Evolutionary conservation across 1,140 invertebrate species (phyloP).

Genomic region (Reticulitermes speratus): DNA sequence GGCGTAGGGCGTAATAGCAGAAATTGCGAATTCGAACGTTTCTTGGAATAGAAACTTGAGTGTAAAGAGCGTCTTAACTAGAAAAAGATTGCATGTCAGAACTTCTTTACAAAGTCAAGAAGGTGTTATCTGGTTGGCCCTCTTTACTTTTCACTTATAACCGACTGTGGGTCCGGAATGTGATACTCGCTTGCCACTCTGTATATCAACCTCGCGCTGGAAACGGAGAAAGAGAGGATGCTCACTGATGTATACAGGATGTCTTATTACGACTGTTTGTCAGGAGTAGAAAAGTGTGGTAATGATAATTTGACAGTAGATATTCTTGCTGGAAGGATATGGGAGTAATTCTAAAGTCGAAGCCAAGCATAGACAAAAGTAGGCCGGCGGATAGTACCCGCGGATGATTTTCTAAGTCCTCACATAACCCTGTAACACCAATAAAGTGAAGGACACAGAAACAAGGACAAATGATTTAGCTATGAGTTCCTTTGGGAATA

Average conservation of each 20-base stretch:
- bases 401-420: no score
- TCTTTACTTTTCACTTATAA: neutral
- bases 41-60: neutral
- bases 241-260: neutral
- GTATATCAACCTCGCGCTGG: slow-evolving; percentile 27
- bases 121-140: neutral
- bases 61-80: neutral
- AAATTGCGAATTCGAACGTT: neutral
- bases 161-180: slow-evolving; percentile 24
- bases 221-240: neutral
- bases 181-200: slow-evolving; percentile 25
- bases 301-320: no score
- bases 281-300: no score
- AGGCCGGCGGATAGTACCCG: no score
- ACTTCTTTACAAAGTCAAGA: neutral
- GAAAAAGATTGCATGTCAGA: no score
- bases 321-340: no score
- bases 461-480: no score
- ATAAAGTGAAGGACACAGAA: no score
- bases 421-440: no score
- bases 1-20: neutral
- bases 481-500: no score
- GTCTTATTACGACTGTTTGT: neutral
- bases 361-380: no score
- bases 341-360: no score